Base-by-base conservation (phyloP, 2,797 vertebrate species). In the Gymnoscopelus braueri region DNA sequence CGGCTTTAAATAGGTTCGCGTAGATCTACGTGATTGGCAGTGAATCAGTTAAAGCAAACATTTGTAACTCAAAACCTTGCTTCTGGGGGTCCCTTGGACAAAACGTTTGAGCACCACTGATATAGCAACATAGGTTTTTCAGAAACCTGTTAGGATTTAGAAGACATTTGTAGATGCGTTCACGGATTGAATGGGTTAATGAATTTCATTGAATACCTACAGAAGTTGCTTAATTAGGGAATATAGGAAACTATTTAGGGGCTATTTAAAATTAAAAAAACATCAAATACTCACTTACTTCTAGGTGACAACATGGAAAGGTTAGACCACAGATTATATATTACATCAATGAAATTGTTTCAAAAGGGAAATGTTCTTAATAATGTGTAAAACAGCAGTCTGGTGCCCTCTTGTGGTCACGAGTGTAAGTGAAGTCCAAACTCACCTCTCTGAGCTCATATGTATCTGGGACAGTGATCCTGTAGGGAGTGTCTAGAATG, bases 401-500 rank as follows among this genome's bases (percentile, higher is more conserved):
- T 74, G 69, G 69, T 82, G 71, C 2, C 77, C 69, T 74, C 90
- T 80, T 55, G 84, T 88, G 87, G 85, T 8, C 19, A 56, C 0
- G 14, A 0, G n/a, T 62, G 56, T 57, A 70, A 71, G 2, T 32
- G 67, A 61, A 74, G 39, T 1, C 4, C 39, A 63, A 29, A 65
- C 80, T 78, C 89, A 98, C 98, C 95, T 99, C 98, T 85, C 98
- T 92, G 72, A 96, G 96, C 88, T 99, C 98, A 0, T 95, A 95
- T 0, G 98, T 99, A 85, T 99, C 98, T 1, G 98, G 98, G 54
- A 98, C 98, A 0, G 97, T 99, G 90, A 99, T 96, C 75, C 96
- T 95, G 78, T 99, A 96, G 0, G 97, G 98, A 5, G 95, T 96
- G 53, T 99, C 98, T 3, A 96, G 97, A 80, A 99, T 99, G 91